Percentiles rank a stretch among this genome's conserved stretches.
These are phyloP conservation scores for Neogobius melanostomus DNA, from an alignment of 2,113 vertebrate genomes.

Conservation along the genomic window DNA sequence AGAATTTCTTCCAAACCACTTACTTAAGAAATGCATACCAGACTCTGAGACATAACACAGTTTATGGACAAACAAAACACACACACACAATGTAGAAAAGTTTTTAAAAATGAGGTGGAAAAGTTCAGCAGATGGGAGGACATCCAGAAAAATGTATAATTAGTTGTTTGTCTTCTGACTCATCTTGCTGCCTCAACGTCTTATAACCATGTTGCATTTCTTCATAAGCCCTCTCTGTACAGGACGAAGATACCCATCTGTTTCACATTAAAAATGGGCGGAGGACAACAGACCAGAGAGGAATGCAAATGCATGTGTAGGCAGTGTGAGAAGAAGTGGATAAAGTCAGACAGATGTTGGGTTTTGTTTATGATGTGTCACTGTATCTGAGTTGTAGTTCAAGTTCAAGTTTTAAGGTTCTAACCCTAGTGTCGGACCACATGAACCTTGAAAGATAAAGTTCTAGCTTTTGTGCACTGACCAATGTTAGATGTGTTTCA, in stretches of 20 bases:
- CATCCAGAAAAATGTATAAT: not conserved
- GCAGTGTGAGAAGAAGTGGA: not conserved
- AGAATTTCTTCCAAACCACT: not conserved
- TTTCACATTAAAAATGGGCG: conserved; percentile 1
- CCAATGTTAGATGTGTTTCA: too few relatives aligned
- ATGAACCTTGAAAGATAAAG: too few relatives aligned
- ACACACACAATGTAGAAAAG: not conserved
- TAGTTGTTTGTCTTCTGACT: not conserved
- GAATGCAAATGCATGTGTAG: not conserved
- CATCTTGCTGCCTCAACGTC: not conserved
- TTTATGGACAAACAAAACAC: not conserved
- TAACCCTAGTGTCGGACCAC: not conserved
- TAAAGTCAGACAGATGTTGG: conserved; percentile 7
- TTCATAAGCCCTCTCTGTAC: not conserved
- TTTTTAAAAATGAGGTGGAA: not conserved
- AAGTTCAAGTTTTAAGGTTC: too few relatives aligned
- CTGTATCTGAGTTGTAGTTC: not conserved
- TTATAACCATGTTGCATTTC: not conserved
- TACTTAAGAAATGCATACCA: not conserved
- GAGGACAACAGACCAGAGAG: not conserved
- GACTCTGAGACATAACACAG: not conserved
- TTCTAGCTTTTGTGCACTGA: too few relatives aligned
- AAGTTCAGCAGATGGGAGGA: not conserved
- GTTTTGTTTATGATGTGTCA: too few relatives aligned
- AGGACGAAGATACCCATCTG: not conserved